Percentiles rank a stretch among this genome's conserved stretches.
phyloP scores from a whole-genome alignment of 1,140 invertebrate genomes.

The Pemphigus obesinymphae region DNA sequence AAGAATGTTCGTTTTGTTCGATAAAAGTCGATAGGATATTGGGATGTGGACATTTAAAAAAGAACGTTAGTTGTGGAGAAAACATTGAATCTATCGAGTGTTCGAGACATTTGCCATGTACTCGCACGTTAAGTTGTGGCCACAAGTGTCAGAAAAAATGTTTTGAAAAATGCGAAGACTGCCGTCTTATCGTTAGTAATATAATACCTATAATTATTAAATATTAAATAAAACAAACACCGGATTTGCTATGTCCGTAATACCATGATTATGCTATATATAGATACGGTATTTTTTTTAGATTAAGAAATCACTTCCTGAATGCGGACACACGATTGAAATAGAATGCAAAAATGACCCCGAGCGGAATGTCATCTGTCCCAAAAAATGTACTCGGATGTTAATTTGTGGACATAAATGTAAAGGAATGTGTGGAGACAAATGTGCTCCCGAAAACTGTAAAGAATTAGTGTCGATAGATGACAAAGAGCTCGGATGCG shows the following conservation, averaged over 20 bases:
- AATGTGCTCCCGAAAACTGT: constrained; percentile 15
- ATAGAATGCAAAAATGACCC: not conserved
- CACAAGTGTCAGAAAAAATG: not conserved
- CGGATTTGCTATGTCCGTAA: not conserved
- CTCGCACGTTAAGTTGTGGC: not conserved
- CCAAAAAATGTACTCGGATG: not conserved
- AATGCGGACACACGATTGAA: not conserved
- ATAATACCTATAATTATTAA: too few relatives aligned
- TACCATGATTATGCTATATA: not conserved
- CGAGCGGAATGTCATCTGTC: not conserved
- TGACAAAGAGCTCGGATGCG: constrained; percentile 28
- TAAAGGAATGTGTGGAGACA: not conserved
- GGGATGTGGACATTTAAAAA: not conserved
- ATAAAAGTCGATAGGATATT: not conserved
- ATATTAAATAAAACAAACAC: too few relatives aligned
- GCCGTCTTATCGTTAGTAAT: not conserved
- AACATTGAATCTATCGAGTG: not conserved
- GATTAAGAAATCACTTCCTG: not conserved
- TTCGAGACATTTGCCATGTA: not conserved
- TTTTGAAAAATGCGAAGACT: not conserved
- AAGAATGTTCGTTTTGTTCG: constrained; percentile 50
- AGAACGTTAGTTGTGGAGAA: not conserved
- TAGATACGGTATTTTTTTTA: not conserved
- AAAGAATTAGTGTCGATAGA: not conserved
- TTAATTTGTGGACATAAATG: constrained; percentile 4